Conservation (phyloP, 1,140 invertebrate genomes). For the Bemisia tabaci region DNA sequence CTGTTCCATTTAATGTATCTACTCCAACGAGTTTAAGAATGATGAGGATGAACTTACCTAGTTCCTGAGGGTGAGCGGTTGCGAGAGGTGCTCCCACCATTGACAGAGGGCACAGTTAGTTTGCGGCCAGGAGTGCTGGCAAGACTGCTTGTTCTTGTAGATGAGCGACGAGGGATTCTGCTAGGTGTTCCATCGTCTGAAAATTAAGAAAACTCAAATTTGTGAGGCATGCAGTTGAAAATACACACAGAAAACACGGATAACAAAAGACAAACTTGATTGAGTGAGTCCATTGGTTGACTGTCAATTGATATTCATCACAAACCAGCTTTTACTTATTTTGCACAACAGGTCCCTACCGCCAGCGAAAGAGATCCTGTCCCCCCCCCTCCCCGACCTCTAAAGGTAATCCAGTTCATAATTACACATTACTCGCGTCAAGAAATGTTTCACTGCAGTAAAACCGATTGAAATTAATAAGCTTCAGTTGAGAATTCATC, state of each 20-base stretch:
- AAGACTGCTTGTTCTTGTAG: slow-evolving; percentile 20
- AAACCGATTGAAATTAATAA: too few species aligned
- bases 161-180: slow-evolving; percentile 25
- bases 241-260: slow-evolving; percentile 1
- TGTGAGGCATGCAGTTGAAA: neutral
- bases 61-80: slow-evolving; percentile 55
- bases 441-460: too few species aligned
- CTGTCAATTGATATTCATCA: neutral
- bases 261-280: neutral
- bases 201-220: slow-evolving; percentile 3
- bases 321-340: neutral
- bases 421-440: too few species aligned
- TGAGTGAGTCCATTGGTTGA: neutral
- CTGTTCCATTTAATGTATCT: too few species aligned
- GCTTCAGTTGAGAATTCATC: too few species aligned
- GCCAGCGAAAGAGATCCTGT: slow-evolving; percentile 1
- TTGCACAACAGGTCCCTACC: neutral
- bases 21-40: too few species aligned
- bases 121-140: slow-evolving; percentile 31
- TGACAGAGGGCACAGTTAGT: slow-evolving; percentile 23
- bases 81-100: slow-evolving; percentile 38
- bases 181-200: slow-evolving; percentile 42
- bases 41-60: too few species aligned
- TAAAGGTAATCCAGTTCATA: too few species aligned
- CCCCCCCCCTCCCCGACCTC: neutral